Evolutionary conservation across 1,140 invertebrate species (phyloP).

Genomic region (Venustaconcha ellipsiformis): DNA sequence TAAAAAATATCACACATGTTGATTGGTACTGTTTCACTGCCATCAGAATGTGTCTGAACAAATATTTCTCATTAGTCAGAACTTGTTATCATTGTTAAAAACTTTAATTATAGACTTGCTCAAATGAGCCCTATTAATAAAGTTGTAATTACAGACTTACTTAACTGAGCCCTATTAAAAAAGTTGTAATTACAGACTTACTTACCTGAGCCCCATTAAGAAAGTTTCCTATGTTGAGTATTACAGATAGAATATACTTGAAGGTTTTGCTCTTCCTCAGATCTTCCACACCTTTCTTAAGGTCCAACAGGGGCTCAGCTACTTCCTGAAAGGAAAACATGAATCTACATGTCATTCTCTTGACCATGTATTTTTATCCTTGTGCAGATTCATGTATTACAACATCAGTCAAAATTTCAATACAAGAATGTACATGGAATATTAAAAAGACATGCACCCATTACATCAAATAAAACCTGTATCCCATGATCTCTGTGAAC

Average conservation of each 20-base stretch:
- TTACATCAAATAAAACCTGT: not conserved
- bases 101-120: too few species aligned
- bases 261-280: conserved; percentile 87
- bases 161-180: too few species aligned
- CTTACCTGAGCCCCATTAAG: conserved; percentile 94
- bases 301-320: conserved; percentile 97
- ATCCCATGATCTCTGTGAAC: not conserved
- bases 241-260: conserved; percentile 90
- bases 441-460: not conserved
- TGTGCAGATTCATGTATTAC: not conserved
- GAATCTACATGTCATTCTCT: too few species aligned
- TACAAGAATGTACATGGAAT: not conserved
- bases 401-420: not conserved
- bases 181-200: too few species aligned
- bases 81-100: too few species aligned
- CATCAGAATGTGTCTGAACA: too few species aligned
- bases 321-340: conserved; percentile 81
- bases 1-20: too few species aligned
- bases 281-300: conserved; percentile 95
- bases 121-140: too few species aligned
- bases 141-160: too few species aligned
- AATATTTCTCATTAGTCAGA: too few species aligned
- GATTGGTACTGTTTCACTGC: too few species aligned
- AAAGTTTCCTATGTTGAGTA: conserved; percentile 97
- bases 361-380: too few species aligned